Base-by-base conservation (phyloP, 2,113 vertebrate species). In the Chionodraco myersi region DNA sequence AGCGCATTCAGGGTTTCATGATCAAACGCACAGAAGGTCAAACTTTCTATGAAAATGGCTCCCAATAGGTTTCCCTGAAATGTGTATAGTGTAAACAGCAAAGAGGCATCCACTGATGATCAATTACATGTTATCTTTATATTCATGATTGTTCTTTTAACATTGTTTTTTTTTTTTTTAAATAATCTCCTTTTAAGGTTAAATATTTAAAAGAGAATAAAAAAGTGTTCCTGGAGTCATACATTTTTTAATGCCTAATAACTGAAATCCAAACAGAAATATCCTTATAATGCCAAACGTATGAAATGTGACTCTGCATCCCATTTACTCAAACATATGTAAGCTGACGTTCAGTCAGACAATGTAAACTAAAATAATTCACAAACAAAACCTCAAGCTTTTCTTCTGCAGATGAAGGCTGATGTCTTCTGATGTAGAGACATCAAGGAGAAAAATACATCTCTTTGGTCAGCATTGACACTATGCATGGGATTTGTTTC, bases 391-490 rank as follows among this genome's bases (percentile, higher is more conserved):
- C 12, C 51, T 41, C 12, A 45, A 53, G 73, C 41, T 45, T 58
- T 62, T 53, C 26, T 47, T n/a, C 52, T 44, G 34, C 15, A 47
- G 5, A 52, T 5, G 14, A 60, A 60, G 41, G 12, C 47, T 56
- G 52, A 10, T 16, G 30, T 30, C 3, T 30, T 30, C 30, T 30
- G 7, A 61, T 10, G 57, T 7, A 48, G 2, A 16, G 53, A 11
- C 36, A 69, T 93, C 70, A 95, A 44, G 75, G 66, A n/a, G 14
- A 84, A 26, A 99, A 98, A 90, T 97, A 96, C 84, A 99, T 94
- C 78, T 99, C 97, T 94, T 97, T 99, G 89, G 98, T 99, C 66
- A 99, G 95, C 97, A 99, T 98, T 4, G 97, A 98, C 85, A 99
- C 94, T 72, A 99, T 96, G 90, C 97, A 99, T 0, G 98, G 97